A percentile compares a stretch with the other conserved stretches of the same genome.
phyloP scores from a whole-genome alignment of 2,113 vertebrate genomes.

The Pygoscelis antarcticus region DNA sequence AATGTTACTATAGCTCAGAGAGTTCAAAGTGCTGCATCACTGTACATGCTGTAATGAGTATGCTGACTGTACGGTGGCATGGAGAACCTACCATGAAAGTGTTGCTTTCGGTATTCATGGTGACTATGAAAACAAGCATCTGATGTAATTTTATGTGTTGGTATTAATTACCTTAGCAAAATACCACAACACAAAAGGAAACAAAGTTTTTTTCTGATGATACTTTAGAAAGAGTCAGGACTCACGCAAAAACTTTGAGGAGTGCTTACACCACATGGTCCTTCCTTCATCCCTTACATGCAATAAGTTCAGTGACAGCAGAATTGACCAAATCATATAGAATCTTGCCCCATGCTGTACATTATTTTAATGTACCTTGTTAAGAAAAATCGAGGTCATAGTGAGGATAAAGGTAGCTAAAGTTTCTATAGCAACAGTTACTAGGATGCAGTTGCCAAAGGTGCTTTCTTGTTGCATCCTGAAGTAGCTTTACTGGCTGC shows the following conservation, averaged over 20 bases:
- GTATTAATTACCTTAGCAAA: slow-evolving; percentile 24
- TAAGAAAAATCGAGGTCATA: slow-evolving; percentile 71
- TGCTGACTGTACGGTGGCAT: fast-evolving
- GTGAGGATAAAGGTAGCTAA: slow-evolving; percentile 69
- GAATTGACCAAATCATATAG: background rate
- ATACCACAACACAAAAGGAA: background rate
- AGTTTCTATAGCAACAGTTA: slow-evolving; percentile 79
- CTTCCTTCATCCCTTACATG: background rate
- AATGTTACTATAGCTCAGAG: background rate
- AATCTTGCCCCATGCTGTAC: background rate
- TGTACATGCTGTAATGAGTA: fast-evolving
- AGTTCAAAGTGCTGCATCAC: background rate
- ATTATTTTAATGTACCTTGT: slow-evolving; percentile 49
- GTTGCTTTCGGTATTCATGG: background rate
- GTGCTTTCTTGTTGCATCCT: slow-evolving; percentile 69
- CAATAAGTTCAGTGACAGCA: background rate
- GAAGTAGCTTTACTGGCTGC: slow-evolving; percentile 55
- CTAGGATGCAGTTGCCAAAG: slow-evolving; percentile 77
- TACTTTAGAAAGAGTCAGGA: background rate
- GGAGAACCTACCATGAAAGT: background rate
- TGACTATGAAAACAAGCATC: background rate
- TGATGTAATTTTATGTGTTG: background rate
- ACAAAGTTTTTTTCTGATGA: background rate
- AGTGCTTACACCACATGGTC: background rate
- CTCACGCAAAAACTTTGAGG: background rate